Evolutionary conservation across 2,888 invertebrate genomes (phyloP).

Genomic region (Lycocerus yunnanus): DNA sequence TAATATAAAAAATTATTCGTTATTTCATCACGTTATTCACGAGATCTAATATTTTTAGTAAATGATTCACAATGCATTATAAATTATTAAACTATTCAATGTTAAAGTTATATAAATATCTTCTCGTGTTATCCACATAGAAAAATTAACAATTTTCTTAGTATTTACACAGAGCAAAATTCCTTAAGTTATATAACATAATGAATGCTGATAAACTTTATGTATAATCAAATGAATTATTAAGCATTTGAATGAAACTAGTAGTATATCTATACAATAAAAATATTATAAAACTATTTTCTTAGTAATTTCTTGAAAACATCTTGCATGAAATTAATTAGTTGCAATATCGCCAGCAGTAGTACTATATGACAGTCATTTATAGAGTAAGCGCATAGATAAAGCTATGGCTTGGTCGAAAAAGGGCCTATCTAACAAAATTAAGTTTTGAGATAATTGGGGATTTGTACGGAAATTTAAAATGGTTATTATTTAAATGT

Average conservation of each 20-base stretch:
- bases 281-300: neutral
- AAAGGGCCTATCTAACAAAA: too few species aligned
- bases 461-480: too few species aligned
- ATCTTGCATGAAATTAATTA: neutral
- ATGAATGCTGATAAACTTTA: neutral
- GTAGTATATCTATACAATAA: neutral
- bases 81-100: neutral
- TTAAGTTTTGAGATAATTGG: too few species aligned
- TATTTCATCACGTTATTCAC: too few species aligned
- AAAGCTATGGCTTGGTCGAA: too few species aligned
- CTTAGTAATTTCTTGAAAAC: neutral
- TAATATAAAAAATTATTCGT: too few species aligned
- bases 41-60: neutral
- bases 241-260: neutral
- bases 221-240: neutral
- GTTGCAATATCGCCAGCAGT: too few species aligned
- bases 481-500: too few species aligned
- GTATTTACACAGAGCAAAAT: neutral
- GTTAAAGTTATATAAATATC: neutral
- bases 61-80: neutral
- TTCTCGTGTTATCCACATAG: neutral
- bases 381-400: too few species aligned
- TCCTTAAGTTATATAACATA: neutral
- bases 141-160: neutral
- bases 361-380: too few species aligned